phyloP scores from a whole-genome alignment of 2,888 invertebrate species.

The Leptopilina drosophilae region DNA sequence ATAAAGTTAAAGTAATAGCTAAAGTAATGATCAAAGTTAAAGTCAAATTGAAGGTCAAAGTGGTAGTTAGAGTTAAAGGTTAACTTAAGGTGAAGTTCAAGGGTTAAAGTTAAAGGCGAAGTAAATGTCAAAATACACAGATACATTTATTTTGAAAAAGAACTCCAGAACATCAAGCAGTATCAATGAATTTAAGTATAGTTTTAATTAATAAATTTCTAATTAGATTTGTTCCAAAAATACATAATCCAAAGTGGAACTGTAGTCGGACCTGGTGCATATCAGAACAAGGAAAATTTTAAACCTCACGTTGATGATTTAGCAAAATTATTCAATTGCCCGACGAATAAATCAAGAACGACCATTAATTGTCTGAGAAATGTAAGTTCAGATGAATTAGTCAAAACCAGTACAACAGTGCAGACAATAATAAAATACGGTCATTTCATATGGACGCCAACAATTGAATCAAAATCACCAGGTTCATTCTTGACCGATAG shows the following conservation, averaged over 20 bases:
- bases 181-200: no score
- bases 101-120: no score
- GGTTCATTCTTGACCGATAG: constrained; percentile 4
- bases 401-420: neutral
- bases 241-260: constrained; percentile 27
- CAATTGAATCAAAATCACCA: neutral
- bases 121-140: no score
- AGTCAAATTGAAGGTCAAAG: no score
- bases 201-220: neutral
- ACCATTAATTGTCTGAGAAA: constrained; percentile 8
- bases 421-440: neutral
- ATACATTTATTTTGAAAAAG: no score
- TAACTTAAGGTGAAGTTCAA: no score
- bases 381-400: neutral
- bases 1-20: no score
- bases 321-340: constrained; percentile 13
- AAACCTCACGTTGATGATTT: neutral
- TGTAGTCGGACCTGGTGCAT: neutral
- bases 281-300: neutral
- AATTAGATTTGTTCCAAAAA: neutral
- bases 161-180: no score
- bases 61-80: no score
- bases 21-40: no score
- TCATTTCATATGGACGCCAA: neutral
- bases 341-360: neutral